A percentile compares a stretch with the other conserved stretches of the same genome.
Conservation (phyloP, 2,888 invertebrate genomes). For the Yponomeuta malinellus region DNA sequence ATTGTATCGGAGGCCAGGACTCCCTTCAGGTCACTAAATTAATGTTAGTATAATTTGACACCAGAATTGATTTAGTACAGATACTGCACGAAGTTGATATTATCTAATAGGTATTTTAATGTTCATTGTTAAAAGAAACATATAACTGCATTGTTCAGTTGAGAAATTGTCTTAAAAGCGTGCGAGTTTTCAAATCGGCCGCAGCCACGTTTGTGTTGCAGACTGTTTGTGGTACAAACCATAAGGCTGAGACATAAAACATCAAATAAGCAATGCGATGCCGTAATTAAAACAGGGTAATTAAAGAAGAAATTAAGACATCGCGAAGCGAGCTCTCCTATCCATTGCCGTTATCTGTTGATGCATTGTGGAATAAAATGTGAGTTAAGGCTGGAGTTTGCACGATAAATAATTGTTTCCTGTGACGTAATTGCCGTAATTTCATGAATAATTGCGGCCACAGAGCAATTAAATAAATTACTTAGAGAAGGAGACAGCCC, state of each 20-base stretch:
- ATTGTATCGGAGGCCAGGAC: too few relatives aligned
- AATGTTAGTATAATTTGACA: too few relatives aligned
- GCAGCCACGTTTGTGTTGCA: too few relatives aligned
- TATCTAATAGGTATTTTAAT: too few relatives aligned
- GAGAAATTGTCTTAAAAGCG: too few relatives aligned
- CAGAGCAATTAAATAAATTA: constrained; percentile 74
- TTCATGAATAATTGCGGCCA: constrained; percentile 76
- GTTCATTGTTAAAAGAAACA: too few relatives aligned
- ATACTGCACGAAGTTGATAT: too few relatives aligned
- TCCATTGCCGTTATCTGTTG: constrained; percentile 57
- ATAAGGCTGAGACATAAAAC: neutral
- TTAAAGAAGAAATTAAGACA: constrained; percentile 8
- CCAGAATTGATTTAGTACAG: too few relatives aligned
- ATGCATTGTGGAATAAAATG: constrained; percentile 70
- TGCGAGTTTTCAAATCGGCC: too few relatives aligned
- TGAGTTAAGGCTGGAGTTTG: constrained; percentile 72
- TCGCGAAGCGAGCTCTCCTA: constrained; percentile 23
- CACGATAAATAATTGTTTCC: constrained; percentile 75
- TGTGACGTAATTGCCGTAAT: constrained; percentile 74
- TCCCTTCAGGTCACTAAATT: too few relatives aligned
- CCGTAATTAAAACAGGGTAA: neutral
- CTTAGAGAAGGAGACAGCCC: constrained; percentile 61
- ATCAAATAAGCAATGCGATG: neutral
- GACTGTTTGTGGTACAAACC: too few relatives aligned
- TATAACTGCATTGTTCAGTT: too few relatives aligned